phyloP scores from a whole-genome alignment of 2,888 invertebrate species.

The Camponotus fellah region DNA sequence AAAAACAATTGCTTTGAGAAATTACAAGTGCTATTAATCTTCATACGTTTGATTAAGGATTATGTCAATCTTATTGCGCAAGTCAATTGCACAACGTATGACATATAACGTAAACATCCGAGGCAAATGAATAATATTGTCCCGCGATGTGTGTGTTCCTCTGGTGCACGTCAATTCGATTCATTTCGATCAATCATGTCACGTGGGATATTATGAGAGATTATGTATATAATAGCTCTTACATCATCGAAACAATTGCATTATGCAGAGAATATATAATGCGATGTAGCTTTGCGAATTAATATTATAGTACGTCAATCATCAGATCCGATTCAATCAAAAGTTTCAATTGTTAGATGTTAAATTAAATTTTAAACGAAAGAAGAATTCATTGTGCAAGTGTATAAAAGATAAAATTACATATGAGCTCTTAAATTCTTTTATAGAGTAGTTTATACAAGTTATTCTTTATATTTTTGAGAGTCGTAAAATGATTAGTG shows the following conservation, averaged over 20 bases:
- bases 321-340: constrained; percentile 3
- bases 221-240: constrained; percentile 31
- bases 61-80: constrained; percentile 9
- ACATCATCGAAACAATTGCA: constrained; percentile 20
- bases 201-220: neutral
- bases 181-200: constrained; percentile 14
- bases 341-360: neutral
- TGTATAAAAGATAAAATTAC: neutral
- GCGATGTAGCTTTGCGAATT: neutral
- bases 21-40: neutral
- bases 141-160: neutral
- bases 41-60: neutral
- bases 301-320: neutral
- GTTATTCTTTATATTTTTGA: neutral
- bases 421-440: neutral
- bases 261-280: neutral
- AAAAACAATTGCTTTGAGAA: neutral
- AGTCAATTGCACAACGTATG: neutral
- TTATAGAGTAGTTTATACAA: neutral
- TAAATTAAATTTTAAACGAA: neutral
- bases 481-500: neutral
- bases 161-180: neutral
- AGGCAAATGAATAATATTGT: constrained; percentile 19
- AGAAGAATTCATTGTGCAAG: neutral
- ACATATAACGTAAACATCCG: neutral